Evolutionary conservation across 2,888 invertebrate species (phyloP).

Genomic region (Embidobia sp.): DNA sequence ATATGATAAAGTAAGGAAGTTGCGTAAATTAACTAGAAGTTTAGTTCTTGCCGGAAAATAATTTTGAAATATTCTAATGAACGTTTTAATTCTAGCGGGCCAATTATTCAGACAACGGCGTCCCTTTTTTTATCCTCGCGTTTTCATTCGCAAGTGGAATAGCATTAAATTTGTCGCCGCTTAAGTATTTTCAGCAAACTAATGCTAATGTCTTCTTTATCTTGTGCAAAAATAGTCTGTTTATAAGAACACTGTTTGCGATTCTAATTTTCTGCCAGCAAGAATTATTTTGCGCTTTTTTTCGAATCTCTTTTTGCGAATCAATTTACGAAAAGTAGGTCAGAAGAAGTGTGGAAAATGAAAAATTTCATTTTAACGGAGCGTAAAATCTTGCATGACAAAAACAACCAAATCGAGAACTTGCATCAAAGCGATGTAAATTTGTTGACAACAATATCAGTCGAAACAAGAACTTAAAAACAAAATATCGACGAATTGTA

Average conservation of each 20-base stretch:
- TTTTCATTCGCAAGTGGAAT: conserved; percentile 28
- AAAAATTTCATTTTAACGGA: too few relatives aligned
- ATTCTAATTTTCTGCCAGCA: background rate
- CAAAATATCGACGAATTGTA: conserved; percentile 3
- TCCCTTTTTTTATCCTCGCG: conserved; percentile 1
- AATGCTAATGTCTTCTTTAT: conserved; percentile 30
- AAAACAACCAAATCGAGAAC: too few relatives aligned
- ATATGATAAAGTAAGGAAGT: conserved; percentile 57
- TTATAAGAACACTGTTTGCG: background rate
- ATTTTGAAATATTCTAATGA: conserved; percentile 44
- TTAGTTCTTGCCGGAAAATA: conserved; percentile 49
- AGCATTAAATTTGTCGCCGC: conserved; percentile 35
- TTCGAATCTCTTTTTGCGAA: too few relatives aligned
- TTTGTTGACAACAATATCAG: background rate
- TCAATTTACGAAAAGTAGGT: too few relatives aligned
- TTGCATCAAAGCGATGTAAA: background rate
- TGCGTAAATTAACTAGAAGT: conserved; percentile 51
- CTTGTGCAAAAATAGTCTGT: conserved; percentile 13
- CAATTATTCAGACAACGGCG: conserved; percentile 40
- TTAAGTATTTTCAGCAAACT: conserved; percentile 23
- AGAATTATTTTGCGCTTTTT: background rate
- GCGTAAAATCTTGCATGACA: too few relatives aligned
- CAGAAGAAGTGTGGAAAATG: too few relatives aligned
- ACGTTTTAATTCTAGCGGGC: conserved; percentile 22
- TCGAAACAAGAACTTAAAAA: conserved; percentile 7